Percentiles rank a stretch among this genome's conserved stretches.
phyloP scores from a whole-genome alignment of 2,888 invertebrate genomes.

The Sylvicola cinctus region DNA sequence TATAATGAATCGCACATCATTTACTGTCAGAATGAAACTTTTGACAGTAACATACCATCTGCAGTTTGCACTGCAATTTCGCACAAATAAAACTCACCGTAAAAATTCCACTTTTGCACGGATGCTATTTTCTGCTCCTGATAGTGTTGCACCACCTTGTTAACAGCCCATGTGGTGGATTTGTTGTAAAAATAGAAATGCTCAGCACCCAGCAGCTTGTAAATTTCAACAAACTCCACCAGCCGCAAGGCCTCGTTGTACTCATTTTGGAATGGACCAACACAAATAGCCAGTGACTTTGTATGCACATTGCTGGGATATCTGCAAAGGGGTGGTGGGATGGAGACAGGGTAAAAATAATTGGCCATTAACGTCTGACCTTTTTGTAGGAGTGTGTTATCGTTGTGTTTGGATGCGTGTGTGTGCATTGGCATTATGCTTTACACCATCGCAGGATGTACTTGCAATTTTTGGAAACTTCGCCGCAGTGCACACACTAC shows the following conservation, averaged over 20 bases:
- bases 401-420: no score
- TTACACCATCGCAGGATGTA: no score
- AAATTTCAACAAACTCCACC: slow-evolving; percentile 29
- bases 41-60: slow-evolving; percentile 9
- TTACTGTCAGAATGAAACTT: no score
- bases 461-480: no score
- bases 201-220: slow-evolving; percentile 24
- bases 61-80: neutral
- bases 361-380: no score
- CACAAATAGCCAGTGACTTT: slow-evolving; percentile 25
- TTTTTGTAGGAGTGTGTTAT: no score
- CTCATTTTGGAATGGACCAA: slow-evolving; percentile 24
- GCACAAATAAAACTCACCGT: slow-evolving; percentile 5
- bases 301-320: no score
- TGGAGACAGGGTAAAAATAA: no score
- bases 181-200: slow-evolving; percentile 28
- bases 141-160: slow-evolving; percentile 21
- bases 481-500: no score
- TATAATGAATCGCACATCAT: neutral
- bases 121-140: slow-evolving; percentile 15
- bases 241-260: slow-evolving; percentile 25
- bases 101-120: slow-evolving; percentile 25
- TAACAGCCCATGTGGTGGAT: slow-evolving; percentile 19
- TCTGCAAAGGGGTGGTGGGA: no score
- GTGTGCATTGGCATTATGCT: no score